Evolutionary conservation across 2,888 invertebrate genomes (phyloP), one percentile per base, ranked within the genome.

Genomic region (Acleris sparsana): DNA sequence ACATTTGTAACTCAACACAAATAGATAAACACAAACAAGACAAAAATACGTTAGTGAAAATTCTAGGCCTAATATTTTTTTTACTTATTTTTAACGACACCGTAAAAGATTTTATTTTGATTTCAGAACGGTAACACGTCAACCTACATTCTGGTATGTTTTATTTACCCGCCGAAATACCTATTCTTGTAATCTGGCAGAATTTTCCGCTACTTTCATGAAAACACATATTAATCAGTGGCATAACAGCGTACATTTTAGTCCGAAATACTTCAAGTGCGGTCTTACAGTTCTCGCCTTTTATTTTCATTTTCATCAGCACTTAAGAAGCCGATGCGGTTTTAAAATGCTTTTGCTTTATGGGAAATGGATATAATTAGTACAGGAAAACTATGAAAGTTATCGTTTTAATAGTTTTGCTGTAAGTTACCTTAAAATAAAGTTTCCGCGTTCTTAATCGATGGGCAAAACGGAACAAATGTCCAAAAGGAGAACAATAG

Each of bases 131-230:
- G 43, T 53, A 18, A 17, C 60, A 48, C 64, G 49, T 55, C 64
- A 49, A 59, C 64, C 64, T 49, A 65, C 22, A 65, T 65, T 60
- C 49, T 43, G 9, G 18, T 49, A 53, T 46, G 64, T 65, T 53
- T 65, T 65, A 55, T 55, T 48, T 17, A 43, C 49, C 48, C 55
- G 60, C 60, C 60, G 51, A 65, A 65, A 65, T 55, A 39, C 59
- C 55, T 65, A 65, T 65, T 65, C 49, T 60, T 43, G 64, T 60
- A 55, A 4, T 60, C 64, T 60, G 63, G 58, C 63, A 52, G 25
- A 52, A 53, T 29, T 58, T n/a, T 46, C 20, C 22, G 22, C 46
- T 20, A 52, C n/a, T 25, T 48, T 63, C 58, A 13, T 18, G 58
- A 48, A 46, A 59, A 58, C 44, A 63, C 33, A 58, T 59, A 63